Base-by-base conservation (phyloP, 2,797 vertebrate genomes). In the Alca torda region DNA sequence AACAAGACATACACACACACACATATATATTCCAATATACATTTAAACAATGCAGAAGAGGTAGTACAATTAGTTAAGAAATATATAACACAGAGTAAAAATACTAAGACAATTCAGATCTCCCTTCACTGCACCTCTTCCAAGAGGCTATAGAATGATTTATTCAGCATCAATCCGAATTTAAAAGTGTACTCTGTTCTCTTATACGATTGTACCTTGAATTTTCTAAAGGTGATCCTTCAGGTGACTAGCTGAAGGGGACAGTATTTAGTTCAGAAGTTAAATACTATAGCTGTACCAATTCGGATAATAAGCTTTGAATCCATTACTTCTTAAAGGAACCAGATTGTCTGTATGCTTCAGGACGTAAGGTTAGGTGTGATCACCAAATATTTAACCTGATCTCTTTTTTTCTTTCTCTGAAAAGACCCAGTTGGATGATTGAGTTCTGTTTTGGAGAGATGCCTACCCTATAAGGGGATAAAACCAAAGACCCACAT, bases 41-140 rank as follows among this genome's bases (percentile, higher is more conserved):
- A 87, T 53, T 82, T 48, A 64, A 76, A 90, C 77, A 83, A 12
- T 25, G 56, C 64, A 85, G 43, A 51, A 80, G 91, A 97, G 96
- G 94, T 94, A 96, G 94, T 23, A 54, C 81, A 10, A 4, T 88
- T 81, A n/a, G 83, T 86, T 61, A 68, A 77, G 73, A 82, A 84
- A 87, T 45, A 21, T 0, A 33, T 7, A 69, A 76, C 0, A 24
- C 30, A 26, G 60, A 65, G 73, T 48, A 73, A 59, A 75, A 88
- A 63, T 24, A 13, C 12, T 6, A 21, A 54, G 65, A 65, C 10
- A 56, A 61, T 74, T 86, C 61, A 79, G 50, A 8, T 61, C 54
- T 90, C 75, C 30, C 51, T 59, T 84, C 31, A 8, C 10, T 53
- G 35, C 50, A 68, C 8, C 79, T 64, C 89, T 90, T 83, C 61